Conservation (phyloP, 2,888 invertebrate genomes). For the Embidobia sp. region DNA sequence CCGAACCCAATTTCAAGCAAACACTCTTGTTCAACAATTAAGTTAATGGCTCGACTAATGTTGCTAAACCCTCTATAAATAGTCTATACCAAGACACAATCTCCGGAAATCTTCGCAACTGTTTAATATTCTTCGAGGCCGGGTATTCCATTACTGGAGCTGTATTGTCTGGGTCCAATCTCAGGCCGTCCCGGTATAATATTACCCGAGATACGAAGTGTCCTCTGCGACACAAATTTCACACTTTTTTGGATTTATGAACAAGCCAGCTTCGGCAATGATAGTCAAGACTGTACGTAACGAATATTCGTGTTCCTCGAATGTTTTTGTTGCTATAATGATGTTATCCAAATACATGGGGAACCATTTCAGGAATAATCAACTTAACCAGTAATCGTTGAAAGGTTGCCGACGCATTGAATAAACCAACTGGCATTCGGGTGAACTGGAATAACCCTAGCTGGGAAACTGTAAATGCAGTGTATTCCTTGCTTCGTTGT, state of each 20-base stretch:
- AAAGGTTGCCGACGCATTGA: background rate
- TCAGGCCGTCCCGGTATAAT: constrained; percentile 32
- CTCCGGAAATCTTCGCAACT: constrained; percentile 69
- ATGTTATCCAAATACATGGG: background rate
- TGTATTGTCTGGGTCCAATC: constrained; percentile 35
- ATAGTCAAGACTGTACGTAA: background rate
- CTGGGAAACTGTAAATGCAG: background rate
- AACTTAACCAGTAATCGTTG: background rate
- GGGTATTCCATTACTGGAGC: constrained; percentile 31
- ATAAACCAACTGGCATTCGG: too few species aligned
- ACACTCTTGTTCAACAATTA: background rate
- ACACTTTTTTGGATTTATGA: constrained; percentile 49
- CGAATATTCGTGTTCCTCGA: too few species aligned
- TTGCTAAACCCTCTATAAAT: background rate
- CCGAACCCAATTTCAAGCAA: too few species aligned
- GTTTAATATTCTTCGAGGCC: constrained; percentile 11
- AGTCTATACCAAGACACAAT: constrained; percentile 12
- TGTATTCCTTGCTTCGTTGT: background rate
- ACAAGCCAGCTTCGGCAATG: background rate
- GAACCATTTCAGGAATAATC: background rate
- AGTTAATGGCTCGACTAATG: background rate
- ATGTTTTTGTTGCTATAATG: background rate
- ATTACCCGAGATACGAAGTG: constrained; percentile 42
- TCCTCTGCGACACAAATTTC: constrained; percentile 44
- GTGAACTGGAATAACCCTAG: background rate